Conservation (phyloP, 2,113 vertebrate genomes). For the Nicator chloris region DNA sequence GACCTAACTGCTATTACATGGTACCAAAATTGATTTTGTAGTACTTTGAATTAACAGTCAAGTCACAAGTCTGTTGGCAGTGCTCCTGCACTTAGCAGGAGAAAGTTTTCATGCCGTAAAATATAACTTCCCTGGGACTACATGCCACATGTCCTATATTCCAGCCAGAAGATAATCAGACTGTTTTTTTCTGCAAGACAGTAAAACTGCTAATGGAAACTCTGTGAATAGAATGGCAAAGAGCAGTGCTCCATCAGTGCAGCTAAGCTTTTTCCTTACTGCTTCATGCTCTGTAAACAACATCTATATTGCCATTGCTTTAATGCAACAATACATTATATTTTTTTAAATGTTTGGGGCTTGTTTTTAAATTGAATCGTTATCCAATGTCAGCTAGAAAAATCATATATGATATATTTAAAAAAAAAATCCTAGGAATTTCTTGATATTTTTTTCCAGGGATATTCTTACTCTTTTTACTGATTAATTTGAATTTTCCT, state of each 20-base stretch:
- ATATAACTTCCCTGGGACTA: not conserved
- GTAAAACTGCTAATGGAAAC: not conserved
- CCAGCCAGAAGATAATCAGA: not conserved
- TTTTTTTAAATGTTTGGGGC: accelerated
- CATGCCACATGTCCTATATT: not conserved
- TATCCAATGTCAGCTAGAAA: not conserved
- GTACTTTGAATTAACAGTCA: not conserved
- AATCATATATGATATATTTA: not conserved
- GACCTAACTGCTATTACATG: not conserved
- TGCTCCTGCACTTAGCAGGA: not conserved
- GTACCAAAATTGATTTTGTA: not conserved
- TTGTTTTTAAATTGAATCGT: not conserved
- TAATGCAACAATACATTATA: not conserved
- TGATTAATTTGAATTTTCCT: not conserved
- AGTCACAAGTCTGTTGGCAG: not conserved
- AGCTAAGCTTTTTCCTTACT: not conserved
- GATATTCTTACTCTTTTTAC: not conserved
- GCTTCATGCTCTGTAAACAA: not conserved
- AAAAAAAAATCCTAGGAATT: not conserved
- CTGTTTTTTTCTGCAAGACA: not conserved
- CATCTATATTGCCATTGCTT: not conserved
- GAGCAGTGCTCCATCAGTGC: not conserved
- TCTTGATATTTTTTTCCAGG: not conserved
- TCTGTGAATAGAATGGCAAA: not conserved
- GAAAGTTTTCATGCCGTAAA: not conserved